Conservation (phyloP, 2,888 invertebrate species). For the Tenthredo livida region DNA sequence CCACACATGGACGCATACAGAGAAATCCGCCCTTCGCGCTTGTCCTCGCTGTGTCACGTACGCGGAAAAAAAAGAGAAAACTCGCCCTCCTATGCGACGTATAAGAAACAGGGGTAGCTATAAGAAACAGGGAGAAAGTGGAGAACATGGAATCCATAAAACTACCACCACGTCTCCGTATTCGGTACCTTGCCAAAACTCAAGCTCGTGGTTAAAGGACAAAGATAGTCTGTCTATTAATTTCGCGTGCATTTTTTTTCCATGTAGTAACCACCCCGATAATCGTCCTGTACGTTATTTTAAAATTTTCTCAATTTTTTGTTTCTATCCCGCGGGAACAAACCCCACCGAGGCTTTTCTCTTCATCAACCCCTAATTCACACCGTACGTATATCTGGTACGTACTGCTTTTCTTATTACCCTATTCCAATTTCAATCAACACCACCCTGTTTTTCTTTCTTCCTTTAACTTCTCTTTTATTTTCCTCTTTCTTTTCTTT, state of each 20-base stretch:
- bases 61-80: slow-evolving; percentile 40
- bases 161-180: background rate
- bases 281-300: background rate
- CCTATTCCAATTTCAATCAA: slow-evolving; percentile 30
- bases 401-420: background rate
- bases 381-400: background rate
- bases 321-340: background rate
- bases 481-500: too few relatives aligned
- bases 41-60: slow-evolving; percentile 28
- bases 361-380: background rate
- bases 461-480: too few relatives aligned
- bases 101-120: background rate
- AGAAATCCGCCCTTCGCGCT: background rate
- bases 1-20: background rate
- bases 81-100: background rate
- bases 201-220: background rate
- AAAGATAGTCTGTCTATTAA: background rate
- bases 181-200: background rate
- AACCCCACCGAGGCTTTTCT: background rate
- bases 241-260: background rate
- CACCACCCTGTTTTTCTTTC: background rate
- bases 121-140: background rate
- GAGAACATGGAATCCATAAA: slow-evolving; percentile 24
- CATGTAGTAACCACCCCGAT: background rate
- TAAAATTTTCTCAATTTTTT: background rate